These are phyloP conservation scores for Chionis minor DNA, from an alignment of 2,113 vertebrate species.

Conservation along the genomic window DNA sequence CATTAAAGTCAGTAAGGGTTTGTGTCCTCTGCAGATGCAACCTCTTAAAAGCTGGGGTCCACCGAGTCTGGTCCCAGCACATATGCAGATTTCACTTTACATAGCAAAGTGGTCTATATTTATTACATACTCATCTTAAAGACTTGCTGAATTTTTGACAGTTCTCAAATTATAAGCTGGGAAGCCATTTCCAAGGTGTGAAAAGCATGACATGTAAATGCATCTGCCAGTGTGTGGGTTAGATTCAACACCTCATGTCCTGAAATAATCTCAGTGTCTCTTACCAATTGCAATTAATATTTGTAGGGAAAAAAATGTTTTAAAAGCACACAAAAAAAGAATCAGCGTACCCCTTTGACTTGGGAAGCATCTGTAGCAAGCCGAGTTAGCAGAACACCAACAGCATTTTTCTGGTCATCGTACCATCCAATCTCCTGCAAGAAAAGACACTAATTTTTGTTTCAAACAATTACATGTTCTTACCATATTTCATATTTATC, in stretches of 20 bases:
- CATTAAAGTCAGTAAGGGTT: not conserved
- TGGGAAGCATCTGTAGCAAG: slow-evolving; percentile 81
- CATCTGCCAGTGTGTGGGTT: not conserved
- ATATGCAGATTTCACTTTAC: not conserved
- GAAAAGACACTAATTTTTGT: not conserved
- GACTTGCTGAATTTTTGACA: not conserved
- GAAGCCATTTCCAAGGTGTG: not conserved
- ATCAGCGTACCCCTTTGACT: slow-evolving; percentile 75
- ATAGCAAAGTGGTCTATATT: not conserved
- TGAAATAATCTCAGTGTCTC: not conserved
- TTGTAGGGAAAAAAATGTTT: not conserved
- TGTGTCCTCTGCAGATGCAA: not conserved
- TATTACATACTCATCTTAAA: not conserved
- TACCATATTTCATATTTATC: not conserved
- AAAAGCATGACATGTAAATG: not conserved
- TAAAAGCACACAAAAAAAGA: not conserved
- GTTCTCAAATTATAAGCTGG: not conserved
- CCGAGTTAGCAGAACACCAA: slow-evolving; percentile 78
- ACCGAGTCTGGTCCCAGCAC: not conserved
- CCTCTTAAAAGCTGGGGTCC: not conserved
- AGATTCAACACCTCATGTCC: not conserved
- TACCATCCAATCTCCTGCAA: slow-evolving; percentile 76
- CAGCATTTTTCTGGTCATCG: slow-evolving; percentile 76
- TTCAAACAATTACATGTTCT: not conserved
- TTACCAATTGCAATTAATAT: not conserved